Conservation (phyloP, 1,140 invertebrate species). For the Hyles vespertilio region DNA sequence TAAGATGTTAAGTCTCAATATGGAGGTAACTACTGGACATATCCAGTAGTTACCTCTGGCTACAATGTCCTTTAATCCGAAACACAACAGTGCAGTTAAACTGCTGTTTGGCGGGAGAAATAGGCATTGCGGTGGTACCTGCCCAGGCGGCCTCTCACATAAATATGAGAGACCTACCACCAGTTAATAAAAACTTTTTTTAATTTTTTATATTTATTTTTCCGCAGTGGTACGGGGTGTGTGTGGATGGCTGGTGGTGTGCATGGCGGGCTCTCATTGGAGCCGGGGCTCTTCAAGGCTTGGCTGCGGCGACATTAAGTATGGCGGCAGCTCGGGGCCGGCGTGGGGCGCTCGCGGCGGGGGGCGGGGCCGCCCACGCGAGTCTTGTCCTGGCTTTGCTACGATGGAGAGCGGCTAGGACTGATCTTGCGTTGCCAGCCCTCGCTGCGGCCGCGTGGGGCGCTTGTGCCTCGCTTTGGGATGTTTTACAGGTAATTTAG, state of each 20-base stretch:
- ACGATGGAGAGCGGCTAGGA: slow-evolving; percentile 78
- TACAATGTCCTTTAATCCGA: too few relatives aligned
- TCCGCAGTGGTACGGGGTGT: slow-evolving; percentile 72
- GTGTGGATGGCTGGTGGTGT: slow-evolving; percentile 80
- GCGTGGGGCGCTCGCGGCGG: slow-evolving; percentile 80
- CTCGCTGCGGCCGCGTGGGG: slow-evolving; percentile 85
- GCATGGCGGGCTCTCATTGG: slow-evolving; percentile 80
- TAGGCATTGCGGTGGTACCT: too few relatives aligned
- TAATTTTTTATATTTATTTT: too few relatives aligned
- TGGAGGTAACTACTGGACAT: too few relatives aligned
- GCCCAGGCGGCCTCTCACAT: too few relatives aligned
- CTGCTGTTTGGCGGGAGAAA: too few relatives aligned
- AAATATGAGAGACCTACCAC: too few relatives aligned
- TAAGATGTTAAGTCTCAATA: too few relatives aligned
- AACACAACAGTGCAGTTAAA: too few relatives aligned
- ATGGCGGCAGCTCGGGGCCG: slow-evolving; percentile 81
- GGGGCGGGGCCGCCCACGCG: slow-evolving; percentile 81
- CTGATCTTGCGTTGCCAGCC: slow-evolving; percentile 78
- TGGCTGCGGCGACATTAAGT: slow-evolving; percentile 81
- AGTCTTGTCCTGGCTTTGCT: slow-evolving; percentile 81
- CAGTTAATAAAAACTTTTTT: too few relatives aligned
- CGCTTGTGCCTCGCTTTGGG: slow-evolving; percentile 85
- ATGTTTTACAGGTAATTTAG: slow-evolving; percentile 75
- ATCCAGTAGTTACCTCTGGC: too few relatives aligned
- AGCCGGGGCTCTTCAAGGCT: slow-evolving; percentile 79